A percentile compares a stretch with the other conserved stretches of the same genome.
Evolutionary conservation across 2,113 vertebrate species (phyloP).

Genomic region (Cyrtonyx montezumae): DNA sequence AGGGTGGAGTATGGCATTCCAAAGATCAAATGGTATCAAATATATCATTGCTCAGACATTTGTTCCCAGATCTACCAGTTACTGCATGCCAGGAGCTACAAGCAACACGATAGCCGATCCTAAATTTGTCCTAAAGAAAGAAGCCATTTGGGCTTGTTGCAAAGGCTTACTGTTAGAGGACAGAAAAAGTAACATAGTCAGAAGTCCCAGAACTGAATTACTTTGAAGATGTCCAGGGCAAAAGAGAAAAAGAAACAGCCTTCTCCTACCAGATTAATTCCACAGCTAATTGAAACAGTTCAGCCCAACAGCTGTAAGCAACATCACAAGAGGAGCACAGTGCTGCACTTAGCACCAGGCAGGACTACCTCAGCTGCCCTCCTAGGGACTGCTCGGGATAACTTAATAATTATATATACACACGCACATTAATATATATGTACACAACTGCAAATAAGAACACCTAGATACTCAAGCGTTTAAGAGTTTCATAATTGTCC

Average conservation of each 20-base stretch:
- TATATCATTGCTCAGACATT: slow-evolving; percentile 27
- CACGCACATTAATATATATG: background rate
- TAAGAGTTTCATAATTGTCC: background rate
- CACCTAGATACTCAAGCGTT: background rate
- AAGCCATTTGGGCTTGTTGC: background rate
- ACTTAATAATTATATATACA: background rate
- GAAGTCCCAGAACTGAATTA: background rate
- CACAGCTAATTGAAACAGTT: slow-evolving; percentile 17
- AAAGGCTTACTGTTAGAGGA: background rate
- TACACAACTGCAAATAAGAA: background rate
- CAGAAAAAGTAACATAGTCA: background rate
- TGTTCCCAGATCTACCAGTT: slow-evolving; percentile 18
- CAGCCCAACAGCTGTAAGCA: slow-evolving; percentile 41
- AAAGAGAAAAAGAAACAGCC: background rate
- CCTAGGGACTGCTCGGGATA: background rate
- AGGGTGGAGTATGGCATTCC: slow-evolving; percentile 2
- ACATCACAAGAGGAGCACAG: slow-evolving; percentile 19
- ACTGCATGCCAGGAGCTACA: slow-evolving; percentile 8
- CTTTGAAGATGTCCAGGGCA: background rate
- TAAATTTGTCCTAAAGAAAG: slow-evolving; percentile 40
- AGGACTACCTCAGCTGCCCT: slow-evolving; percentile 49
- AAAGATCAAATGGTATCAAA: slow-evolving; percentile 18
- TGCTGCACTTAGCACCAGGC: slow-evolving; percentile 28
- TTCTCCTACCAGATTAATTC: slow-evolving; percentile 36
- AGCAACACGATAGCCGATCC: slow-evolving; percentile 50